phyloP scores from a whole-genome alignment of 2,797 vertebrate genomes.

The Columba guinea region DNA sequence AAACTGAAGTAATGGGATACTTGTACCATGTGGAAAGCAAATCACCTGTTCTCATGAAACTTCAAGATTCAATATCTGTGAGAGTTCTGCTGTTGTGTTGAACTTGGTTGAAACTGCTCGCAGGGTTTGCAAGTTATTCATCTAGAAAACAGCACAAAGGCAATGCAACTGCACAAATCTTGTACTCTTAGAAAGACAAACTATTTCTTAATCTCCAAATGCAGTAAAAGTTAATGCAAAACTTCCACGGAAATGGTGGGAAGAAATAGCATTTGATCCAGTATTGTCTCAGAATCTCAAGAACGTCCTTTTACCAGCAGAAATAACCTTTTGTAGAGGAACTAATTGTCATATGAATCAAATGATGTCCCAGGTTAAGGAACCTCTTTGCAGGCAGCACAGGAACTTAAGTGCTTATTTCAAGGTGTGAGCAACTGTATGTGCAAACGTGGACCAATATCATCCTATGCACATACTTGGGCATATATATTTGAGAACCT shows the following conservation, averaged over 20 bases:
- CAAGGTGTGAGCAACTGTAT: background rate
- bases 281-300: background rate
- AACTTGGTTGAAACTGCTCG: background rate
- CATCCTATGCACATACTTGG: background rate
- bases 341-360: background rate
- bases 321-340: background rate
- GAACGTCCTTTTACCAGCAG: background rate
- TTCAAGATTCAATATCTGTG: background rate
- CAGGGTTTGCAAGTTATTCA: background rate
- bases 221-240: background rate
- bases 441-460: background rate
- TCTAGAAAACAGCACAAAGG: background rate
- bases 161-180: fast-evolving
- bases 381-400: background rate
- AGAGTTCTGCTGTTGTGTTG: background rate
- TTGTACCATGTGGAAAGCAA: background rate
- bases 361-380: background rate
- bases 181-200: background rate
- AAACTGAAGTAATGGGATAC: constrained; percentile 22
- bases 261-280: background rate
- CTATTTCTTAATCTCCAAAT: background rate
- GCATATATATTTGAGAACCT: background rate
- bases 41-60: background rate
- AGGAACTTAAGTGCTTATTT: background rate
- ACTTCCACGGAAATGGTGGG: background rate